Evolutionary conservation across 2,797 vertebrate species (phyloP).

Genomic region (Sebastolobus altivelis): DNA sequence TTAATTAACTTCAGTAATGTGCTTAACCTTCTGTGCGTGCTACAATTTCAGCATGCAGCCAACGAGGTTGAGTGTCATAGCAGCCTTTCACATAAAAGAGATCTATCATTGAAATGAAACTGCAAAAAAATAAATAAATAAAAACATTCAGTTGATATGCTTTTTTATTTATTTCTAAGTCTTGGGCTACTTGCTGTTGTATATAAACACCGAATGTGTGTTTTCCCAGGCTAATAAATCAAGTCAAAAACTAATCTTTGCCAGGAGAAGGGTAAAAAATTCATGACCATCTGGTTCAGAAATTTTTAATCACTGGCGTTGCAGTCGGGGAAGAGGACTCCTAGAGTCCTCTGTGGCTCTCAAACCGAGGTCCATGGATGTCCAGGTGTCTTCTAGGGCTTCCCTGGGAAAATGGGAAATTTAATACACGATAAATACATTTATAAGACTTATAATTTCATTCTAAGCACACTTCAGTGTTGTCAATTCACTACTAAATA

Average conservation of each 20-base stretch:
- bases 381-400: not conserved
- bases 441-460: not conserved
- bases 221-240: conserved; percentile 38
- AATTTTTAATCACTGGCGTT: conserved; percentile 50
- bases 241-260: conserved; percentile 44
- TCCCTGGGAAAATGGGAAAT: not conserved
- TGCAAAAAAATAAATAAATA: not conserved
- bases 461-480: not conserved
- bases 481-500: not conserved
- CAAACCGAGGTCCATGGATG: not conserved
- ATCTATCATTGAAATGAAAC: not conserved
- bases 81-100: not conserved
- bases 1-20: not conserved
- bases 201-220: conserved; percentile 14
- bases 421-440: not conserved
- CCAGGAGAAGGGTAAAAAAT: conserved; percentile 45
- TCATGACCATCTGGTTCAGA: conserved; percentile 61
- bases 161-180: not conserved
- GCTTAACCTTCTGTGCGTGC: not conserved
- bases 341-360: conserved; percentile 3
- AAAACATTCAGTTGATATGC: not conserved
- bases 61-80: not conserved
- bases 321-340: conserved; percentile 20
- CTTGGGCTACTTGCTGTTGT: not conserved
- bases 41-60: not conserved